Evolutionary conservation across 1,140 invertebrate species (phyloP).

Genomic region (Zaprionus capensis): DNA sequence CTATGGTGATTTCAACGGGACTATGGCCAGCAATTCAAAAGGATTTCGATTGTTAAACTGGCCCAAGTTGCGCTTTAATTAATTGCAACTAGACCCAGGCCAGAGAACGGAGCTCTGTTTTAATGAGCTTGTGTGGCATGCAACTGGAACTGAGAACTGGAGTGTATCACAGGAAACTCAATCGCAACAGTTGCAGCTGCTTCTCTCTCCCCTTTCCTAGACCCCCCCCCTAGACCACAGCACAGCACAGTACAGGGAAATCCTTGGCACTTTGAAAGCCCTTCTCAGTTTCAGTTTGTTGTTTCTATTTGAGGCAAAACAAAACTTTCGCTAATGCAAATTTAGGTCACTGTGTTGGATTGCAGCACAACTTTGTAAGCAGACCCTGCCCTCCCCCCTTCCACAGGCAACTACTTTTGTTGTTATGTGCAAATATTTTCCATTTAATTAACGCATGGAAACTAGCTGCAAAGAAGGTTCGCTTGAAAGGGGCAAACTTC

Average conservation of each 20-base stretch:
- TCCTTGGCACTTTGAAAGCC: slow-evolving; percentile 10
- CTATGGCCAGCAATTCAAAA: background rate
- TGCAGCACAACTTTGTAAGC: slow-evolving; percentile 59
- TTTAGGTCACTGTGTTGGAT: slow-evolving; percentile 72
- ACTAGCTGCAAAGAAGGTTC: slow-evolving; percentile 41
- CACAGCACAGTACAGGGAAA: background rate
- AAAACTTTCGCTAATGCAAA: slow-evolving; percentile 68
- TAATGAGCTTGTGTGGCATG: slow-evolving; percentile 8
- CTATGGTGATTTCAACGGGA: background rate
- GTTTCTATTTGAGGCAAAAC: slow-evolving; percentile 22
- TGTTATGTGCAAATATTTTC: slow-evolving; percentile 77
- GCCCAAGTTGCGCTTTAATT: background rate
- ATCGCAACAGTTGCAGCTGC: slow-evolving; percentile 2
- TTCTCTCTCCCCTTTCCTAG: background rate
- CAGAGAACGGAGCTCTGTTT: background rate
- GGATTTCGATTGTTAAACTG: background rate
- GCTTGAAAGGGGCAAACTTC: background rate
- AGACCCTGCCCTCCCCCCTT: background rate
- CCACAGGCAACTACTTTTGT: slow-evolving; percentile 7
- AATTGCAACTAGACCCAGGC: background rate
- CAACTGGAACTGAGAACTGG: background rate
- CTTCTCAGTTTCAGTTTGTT: slow-evolving; percentile 34
- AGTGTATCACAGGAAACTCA: background rate
- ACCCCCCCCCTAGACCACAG: slow-evolving; percentile 4
- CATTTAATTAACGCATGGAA: slow-evolving; percentile 80